phyloP scores from a whole-genome alignment of 2,113 vertebrate species.

The Mormyrus lacerda region DNA sequence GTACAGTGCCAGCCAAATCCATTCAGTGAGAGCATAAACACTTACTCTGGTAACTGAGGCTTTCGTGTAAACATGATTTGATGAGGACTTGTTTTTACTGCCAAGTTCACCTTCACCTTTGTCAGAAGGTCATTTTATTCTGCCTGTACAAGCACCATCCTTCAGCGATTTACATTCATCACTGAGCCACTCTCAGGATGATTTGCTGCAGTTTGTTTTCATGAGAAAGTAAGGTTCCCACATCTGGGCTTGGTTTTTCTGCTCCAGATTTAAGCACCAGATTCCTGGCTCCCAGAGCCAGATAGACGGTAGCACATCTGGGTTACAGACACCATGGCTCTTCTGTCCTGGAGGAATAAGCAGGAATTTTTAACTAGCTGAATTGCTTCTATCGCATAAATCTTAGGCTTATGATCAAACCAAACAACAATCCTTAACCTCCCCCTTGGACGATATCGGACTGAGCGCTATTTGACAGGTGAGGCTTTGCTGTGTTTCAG shows the following conservation, averaged over 20 bases:
- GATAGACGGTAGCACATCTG: constrained; percentile 54
- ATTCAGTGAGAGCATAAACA: neutral
- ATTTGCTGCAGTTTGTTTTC: constrained; percentile 16
- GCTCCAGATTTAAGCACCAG: constrained; percentile 31
- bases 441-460: neutral
- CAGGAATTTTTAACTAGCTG: neutral
- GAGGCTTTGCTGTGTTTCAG: neutral
- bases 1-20: no score
- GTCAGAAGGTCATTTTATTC: constrained; percentile 35
- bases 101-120: neutral
- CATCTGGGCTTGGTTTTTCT: constrained; percentile 60
- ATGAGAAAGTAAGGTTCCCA: constrained; percentile 36
- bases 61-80: neutral
- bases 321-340: constrained; percentile 27
- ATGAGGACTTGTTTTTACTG: neutral
- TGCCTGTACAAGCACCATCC: constrained; percentile 36
- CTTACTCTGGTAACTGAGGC: neutral
- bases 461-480: neutral
- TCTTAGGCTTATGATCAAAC: neutral
- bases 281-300: constrained; percentile 27
- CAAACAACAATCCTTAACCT: neutral
- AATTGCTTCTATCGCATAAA: neutral
- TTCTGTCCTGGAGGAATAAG: neutral
- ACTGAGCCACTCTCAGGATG: constrained; percentile 17
- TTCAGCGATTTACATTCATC: constrained; percentile 5